Percentiles rank a stretch among this genome's conserved stretches.
Conservation (phyloP, 2,888 invertebrate genomes). For the Watsonalla binaria region DNA sequence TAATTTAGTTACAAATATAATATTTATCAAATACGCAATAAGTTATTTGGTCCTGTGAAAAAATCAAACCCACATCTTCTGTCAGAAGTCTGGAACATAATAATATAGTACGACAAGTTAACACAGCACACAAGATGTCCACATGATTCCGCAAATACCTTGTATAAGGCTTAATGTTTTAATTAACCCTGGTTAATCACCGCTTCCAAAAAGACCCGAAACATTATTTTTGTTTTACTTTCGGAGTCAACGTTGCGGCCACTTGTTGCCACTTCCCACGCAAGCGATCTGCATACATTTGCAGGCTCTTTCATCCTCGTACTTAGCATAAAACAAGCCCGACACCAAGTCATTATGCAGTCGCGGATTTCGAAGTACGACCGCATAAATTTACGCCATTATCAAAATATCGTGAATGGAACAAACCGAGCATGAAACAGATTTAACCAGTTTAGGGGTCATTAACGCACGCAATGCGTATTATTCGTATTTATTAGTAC, state of each 20-base stretch:
- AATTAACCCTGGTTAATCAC: slow-evolving; percentile 56
- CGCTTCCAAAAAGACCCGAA: slow-evolving; percentile 43
- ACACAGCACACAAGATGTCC: slow-evolving; percentile 7
- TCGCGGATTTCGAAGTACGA: slow-evolving; percentile 66
- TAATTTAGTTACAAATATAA: too few relatives aligned
- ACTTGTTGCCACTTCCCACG: slow-evolving; percentile 78
- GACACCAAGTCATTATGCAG: slow-evolving; percentile 72
- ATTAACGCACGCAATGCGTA: slow-evolving; percentile 70
- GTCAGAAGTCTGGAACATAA: not conserved
- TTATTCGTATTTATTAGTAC: slow-evolving; percentile 37
- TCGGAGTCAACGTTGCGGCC: slow-evolving; percentile 51
- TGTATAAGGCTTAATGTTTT: slow-evolving; percentile 42
- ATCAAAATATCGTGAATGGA: slow-evolving; percentile 75
- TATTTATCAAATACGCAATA: not conserved
- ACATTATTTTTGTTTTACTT: slow-evolving; percentile 44
- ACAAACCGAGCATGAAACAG: slow-evolving; percentile 56
- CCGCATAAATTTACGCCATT: slow-evolving; percentile 73
- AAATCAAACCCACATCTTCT: not conserved
- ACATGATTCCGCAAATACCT: slow-evolving; percentile 9
- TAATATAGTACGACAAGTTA: not conserved
- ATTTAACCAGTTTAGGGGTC: slow-evolving; percentile 64
- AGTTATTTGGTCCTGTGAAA: slow-evolving; percentile 8
- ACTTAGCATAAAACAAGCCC: slow-evolving; percentile 76
- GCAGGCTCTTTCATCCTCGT: slow-evolving; percentile 66
- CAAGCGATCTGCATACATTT: slow-evolving; percentile 72